These are phyloP conservation scores for Isichthys henryi DNA, from an alignment of 2,113 vertebrate species.

Conservation along the genomic window DNA sequence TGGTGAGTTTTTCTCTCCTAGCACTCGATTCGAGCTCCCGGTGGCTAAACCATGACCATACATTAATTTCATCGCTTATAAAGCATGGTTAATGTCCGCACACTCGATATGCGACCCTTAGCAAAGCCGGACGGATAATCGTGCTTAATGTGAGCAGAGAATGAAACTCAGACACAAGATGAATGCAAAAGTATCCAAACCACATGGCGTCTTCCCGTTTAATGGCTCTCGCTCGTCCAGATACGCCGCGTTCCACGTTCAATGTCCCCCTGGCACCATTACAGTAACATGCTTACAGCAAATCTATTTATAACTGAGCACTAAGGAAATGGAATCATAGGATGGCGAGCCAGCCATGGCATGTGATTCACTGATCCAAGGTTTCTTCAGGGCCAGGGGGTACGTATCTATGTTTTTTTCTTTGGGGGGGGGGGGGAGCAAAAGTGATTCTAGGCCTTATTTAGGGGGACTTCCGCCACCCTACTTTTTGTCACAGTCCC, in stretches of 20 bases:
- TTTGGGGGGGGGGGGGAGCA: background rate
- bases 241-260: background rate
- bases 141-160: background rate
- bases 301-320: background rate
- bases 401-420: background rate
- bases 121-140: background rate
- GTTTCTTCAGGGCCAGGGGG: background rate
- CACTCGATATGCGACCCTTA: background rate
- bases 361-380: background rate
- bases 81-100: background rate
- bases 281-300: background rate
- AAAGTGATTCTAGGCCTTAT: background rate
- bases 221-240: background rate
- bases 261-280: background rate
- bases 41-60: background rate
- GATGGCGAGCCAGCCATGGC: background rate
- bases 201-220: background rate
- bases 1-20: background rate
- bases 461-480: background rate
- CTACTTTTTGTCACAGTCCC: background rate
- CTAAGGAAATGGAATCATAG: background rate
- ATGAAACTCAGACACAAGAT: background rate
- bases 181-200: background rate
- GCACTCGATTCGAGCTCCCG: background rate
- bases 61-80: background rate